Base-by-base conservation (phyloP, 2,888 invertebrate genomes). In the Camptogramma bilineatum region DNA sequence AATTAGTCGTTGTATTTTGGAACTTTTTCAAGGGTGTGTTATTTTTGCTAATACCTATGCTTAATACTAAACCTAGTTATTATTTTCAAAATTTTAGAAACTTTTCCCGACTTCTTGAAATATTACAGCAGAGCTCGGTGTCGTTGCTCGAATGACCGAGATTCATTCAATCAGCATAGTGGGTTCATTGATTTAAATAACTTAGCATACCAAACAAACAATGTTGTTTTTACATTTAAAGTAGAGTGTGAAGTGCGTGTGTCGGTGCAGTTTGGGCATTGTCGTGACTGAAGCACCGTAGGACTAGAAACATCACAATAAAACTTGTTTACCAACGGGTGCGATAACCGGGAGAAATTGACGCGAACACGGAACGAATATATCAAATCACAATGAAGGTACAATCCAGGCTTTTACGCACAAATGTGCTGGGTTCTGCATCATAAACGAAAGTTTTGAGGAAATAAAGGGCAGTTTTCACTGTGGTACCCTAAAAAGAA, bases 221-320 rank as follows among this genome's bases (percentile, higher is more conserved):
- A 63, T 51, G 60, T 52, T 57, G 56, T 34, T 53, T 42, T 59
- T 48, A 59, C 52, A 59, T 63, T 39, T 52, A 71, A 73, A 78
- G 73, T 73, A 73, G 68, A 81, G 85, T 83, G 87, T 84, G 79
- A 84, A 83, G 85, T 79, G 90, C 90, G 89, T 91, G 90, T 81
- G 75, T 70, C 72, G 73, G 75, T 74, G 75, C 79, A 83, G 81
- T 90, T 86, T 80, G 76, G 73, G 79, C 79, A 78, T 76, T 87
- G 77, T 82, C 91, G 90, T 90, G 89, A 89, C 88, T 85, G 76
- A 62, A 13, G 31, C 44, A 58, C 24, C 24, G 46, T 28, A 34
- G n/a, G 81, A 81, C 79, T 85, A 74, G 79, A 78, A 81, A 86
- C 81, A 82, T 81, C 75, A 79, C 80, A 77, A 80, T 87, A 87